A percentile compares a stretch with the other conserved stretches of the same genome.
Evolutionary conservation across 1,140 invertebrate species (phyloP).

Genomic region (Plectrocnemia conspersa): DNA sequence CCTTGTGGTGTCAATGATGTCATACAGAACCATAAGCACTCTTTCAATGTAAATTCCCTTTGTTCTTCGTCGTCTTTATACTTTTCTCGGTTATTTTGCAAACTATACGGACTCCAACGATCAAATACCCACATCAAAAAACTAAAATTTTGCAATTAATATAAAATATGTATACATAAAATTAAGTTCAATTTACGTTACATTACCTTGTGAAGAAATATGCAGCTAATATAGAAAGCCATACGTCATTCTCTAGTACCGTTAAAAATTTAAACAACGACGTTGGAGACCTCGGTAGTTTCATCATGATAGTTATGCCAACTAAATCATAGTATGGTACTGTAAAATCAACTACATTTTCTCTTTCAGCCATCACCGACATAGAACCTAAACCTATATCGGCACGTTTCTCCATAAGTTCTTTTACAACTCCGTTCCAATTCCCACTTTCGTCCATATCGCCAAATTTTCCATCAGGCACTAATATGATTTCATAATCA

Average conservation of each 20-base stretch:
- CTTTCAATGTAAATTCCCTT: slow-evolving; percentile 90
- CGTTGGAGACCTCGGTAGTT: slow-evolving; percentile 69
- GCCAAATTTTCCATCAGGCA: slow-evolving; percentile 75
- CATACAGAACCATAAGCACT: slow-evolving; percentile 99
- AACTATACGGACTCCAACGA: slow-evolving; percentile 93
- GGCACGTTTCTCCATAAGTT: slow-evolving; percentile 84
- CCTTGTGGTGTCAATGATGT: slow-evolving; percentile 95
- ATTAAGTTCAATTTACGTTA: background rate
- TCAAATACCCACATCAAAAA: slow-evolving; percentile 95
- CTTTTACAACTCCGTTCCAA: slow-evolving; percentile 91
- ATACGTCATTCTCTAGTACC: slow-evolving; percentile 92
- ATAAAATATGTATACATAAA: background rate
- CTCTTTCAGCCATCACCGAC: slow-evolving; percentile 90
- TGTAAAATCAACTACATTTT: slow-evolving; percentile 92
- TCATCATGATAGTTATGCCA: slow-evolving; percentile 89
- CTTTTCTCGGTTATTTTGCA: slow-evolving; percentile 90
- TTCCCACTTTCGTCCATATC: slow-evolving; percentile 78
- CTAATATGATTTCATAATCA: slow-evolving; percentile 80
- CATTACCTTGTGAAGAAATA: slow-evolving; percentile 86
- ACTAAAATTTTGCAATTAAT: slow-evolving; percentile 50
- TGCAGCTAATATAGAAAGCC: slow-evolving; percentile 91
- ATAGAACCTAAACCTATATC: slow-evolving; percentile 85
- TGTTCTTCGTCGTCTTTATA: slow-evolving; percentile 94
- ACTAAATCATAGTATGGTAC: slow-evolving; percentile 94
- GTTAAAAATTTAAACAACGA: slow-evolving; percentile 96